A percentile compares a stretch with the other conserved stretches of the same genome.
These are phyloP conservation scores for Tinamus guttatus DNA, from an alignment of 2,113 vertebrate genomes.

Conservation along the genomic window DNA sequence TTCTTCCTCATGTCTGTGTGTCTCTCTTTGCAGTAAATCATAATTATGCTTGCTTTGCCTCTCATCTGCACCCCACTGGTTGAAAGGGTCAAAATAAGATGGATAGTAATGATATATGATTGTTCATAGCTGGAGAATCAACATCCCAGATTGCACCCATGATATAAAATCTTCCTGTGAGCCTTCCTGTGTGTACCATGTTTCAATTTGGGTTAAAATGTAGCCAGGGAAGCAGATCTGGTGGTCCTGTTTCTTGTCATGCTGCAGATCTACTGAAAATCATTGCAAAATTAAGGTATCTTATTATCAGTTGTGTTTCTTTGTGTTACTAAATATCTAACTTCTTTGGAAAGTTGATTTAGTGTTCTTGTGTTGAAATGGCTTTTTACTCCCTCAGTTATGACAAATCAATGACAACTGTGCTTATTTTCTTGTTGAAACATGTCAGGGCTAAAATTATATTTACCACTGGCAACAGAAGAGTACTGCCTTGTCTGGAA, in stretches of 20 bases:
- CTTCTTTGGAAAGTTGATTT: background rate
- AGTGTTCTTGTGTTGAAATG: background rate
- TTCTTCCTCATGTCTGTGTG: background rate
- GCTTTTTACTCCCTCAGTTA: background rate
- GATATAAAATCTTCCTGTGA: background rate
- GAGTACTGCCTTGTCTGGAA: background rate
- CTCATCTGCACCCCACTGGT: background rate
- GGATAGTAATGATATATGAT: background rate
- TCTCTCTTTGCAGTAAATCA: background rate
- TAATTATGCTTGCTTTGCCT: background rate
- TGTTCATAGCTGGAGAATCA: background rate
- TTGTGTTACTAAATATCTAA: background rate
- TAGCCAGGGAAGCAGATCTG: background rate
- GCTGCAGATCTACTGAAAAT: background rate
- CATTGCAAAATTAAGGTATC: background rate
- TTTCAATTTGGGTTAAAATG: background rate
- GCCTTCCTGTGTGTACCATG: background rate
- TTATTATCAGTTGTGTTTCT: background rate
- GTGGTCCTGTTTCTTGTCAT: background rate
- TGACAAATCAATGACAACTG: background rate
- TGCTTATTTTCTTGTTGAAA: background rate
- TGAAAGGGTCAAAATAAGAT: background rate
- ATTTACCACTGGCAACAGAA: background rate
- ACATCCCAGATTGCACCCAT: background rate
- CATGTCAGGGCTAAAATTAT: background rate